A percentile compares a stretch with the other conserved stretches of the same genome.
These are phyloP conservation scores for Gymnobelideus leadbeateri DNA, from an alignment of 2,113 vertebrate species.

Conservation along the genomic window DNA sequence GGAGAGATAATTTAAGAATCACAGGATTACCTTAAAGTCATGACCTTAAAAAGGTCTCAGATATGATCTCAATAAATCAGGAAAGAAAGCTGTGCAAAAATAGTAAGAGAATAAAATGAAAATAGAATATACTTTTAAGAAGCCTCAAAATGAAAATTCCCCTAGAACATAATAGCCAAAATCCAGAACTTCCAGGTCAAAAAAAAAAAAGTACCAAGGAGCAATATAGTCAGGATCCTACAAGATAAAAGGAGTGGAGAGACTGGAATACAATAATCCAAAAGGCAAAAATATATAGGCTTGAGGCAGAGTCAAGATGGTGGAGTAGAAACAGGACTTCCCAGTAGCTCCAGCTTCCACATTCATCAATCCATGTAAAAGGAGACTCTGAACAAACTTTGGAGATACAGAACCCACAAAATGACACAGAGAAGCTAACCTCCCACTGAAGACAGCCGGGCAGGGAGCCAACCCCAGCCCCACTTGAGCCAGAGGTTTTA, in stretches of 20 bases:
- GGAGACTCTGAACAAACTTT: no score
- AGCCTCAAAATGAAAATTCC: background rate
- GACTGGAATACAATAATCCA: background rate
- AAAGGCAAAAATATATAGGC: background rate
- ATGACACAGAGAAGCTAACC: no score
- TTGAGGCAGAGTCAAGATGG: no score
- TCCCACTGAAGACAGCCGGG: no score
- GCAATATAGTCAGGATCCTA: background rate
- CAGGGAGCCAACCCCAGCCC: no score
- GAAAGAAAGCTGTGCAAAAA: background rate
- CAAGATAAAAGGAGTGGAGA: background rate
- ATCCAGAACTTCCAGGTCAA: background rate
- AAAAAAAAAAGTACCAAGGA: background rate
- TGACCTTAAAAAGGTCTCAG: background rate
- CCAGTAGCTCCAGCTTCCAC: no score
- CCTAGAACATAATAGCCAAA: background rate
- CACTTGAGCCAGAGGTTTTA: no score
- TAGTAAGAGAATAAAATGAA: background rate
- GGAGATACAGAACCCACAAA: no score
- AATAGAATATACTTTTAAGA: background rate
- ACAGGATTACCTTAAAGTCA: background rate
- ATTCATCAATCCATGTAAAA: no score
- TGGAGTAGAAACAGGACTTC: no score
- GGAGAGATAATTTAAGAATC: background rate
- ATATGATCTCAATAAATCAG: background rate